Percentiles rank a stretch among this genome's conserved stretches.
These are phyloP conservation scores for Neoscelio sp. DNA, from an alignment of 2,888 invertebrate genomes.

Conservation along the genomic window DNA sequence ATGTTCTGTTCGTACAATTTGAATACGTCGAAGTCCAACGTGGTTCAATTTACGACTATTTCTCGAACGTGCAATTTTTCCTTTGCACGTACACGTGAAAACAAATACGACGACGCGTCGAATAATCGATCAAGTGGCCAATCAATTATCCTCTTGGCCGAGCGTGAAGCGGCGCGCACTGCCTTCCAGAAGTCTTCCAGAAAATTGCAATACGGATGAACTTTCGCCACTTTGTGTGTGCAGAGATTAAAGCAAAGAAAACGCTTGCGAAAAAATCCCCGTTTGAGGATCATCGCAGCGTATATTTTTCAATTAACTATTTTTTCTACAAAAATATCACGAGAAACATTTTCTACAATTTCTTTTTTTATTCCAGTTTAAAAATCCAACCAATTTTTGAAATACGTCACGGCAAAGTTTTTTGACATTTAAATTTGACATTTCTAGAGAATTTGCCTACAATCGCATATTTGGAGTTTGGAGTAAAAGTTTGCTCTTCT, in stretches of 20 bases:
- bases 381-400: no score
- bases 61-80: no score
- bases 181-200: conserved; percentile 67
- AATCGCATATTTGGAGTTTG: no score
- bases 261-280: conserved; percentile 63
- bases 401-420: no score
- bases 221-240: conserved; percentile 62
- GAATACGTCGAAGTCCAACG: no score
- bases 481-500: no score
- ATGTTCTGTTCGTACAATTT: no score
- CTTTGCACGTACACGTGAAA: conserved; percentile 33
- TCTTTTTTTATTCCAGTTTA: conserved; percentile 7
- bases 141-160: conserved; percentile 80
- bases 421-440: no score
- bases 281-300: conserved; percentile 73
- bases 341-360: no score
- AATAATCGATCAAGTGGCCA: conserved; percentile 75
- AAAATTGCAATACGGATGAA: conserved; percentile 72
- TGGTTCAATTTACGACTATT: no score
- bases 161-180: conserved; percentile 74
- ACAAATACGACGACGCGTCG: conserved; percentile 61
- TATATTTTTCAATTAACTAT: conserved; percentile 47
- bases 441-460: no score
- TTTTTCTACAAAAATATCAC: no score
- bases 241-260: conserved; percentile 66